phyloP scores from a whole-genome alignment of 2,113 vertebrate genomes.

The Sebastes schlegelii region DNA sequence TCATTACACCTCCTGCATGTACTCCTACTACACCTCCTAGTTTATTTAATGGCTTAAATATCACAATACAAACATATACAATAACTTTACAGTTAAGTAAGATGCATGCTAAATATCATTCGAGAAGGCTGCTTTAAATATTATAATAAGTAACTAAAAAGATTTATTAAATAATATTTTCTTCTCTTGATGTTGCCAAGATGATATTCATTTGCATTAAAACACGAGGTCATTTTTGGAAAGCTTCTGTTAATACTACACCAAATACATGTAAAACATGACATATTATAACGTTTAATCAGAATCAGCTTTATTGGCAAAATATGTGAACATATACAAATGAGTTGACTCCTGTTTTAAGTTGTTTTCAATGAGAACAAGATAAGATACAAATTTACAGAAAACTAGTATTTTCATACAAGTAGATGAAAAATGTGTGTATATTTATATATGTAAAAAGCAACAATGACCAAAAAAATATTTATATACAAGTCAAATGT shows the following conservation, averaged over 20 bases:
- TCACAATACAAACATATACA: background rate
- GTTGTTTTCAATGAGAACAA: too few species aligned
- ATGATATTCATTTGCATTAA: background rate
- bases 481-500: too few species aligned
- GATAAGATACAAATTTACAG: too few species aligned
- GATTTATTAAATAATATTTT: background rate
- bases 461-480: too few species aligned
- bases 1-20: slow-evolving; percentile 23
- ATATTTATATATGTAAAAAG: too few species aligned
- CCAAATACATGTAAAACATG: background rate
- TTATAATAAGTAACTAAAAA: background rate
- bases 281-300: background rate
- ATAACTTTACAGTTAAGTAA: too few species aligned
- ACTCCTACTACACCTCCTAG: background rate
- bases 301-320: background rate
- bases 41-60: background rate
- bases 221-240: background rate
- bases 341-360: too few species aligned
- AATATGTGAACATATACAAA: too few species aligned
- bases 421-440: too few species aligned
- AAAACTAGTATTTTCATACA: too few species aligned
- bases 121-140: background rate
- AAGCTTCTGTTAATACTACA: background rate
- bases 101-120: too few species aligned
- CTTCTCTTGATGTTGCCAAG: too few species aligned